Conservation (phyloP, 2,888 invertebrate genomes). For the Luffia ferchaultella region DNA sequence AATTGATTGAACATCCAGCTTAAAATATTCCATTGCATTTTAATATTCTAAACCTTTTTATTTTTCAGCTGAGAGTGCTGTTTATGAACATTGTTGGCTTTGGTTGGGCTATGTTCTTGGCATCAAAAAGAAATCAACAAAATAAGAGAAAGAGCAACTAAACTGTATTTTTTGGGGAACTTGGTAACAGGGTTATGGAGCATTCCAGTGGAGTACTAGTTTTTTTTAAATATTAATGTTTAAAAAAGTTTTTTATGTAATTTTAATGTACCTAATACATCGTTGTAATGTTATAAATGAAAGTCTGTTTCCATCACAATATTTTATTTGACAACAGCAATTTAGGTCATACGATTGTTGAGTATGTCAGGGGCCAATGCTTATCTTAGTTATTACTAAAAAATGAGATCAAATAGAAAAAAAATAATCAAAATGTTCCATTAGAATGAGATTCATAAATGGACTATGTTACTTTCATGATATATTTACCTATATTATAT, state of each 20-base stretch:
- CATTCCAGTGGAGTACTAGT: background rate
- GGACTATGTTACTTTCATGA: too few relatives aligned
- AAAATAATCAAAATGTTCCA: too few relatives aligned
- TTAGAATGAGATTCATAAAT: too few relatives aligned
- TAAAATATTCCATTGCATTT: too few relatives aligned
- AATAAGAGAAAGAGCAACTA: slow-evolving; percentile 30
- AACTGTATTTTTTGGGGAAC: slow-evolving; percentile 16
- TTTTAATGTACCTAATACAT: background rate
- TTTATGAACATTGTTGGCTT: slow-evolving; percentile 79
- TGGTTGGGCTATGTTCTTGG: slow-evolving; percentile 80
- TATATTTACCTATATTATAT: too few relatives aligned
- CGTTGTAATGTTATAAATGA: slow-evolving; percentile 7
- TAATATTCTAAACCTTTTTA: too few relatives aligned
- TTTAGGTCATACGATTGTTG: slow-evolving; percentile 21
- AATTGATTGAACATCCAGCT: too few relatives aligned
- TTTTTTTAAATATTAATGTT: background rate
- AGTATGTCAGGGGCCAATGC: too few relatives aligned
- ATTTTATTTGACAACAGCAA: slow-evolving; percentile 39
- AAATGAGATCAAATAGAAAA: too few relatives aligned
- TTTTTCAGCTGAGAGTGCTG: slow-evolving; percentile 76
- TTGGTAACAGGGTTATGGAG: slow-evolving; percentile 13
- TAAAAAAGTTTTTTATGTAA: background rate
- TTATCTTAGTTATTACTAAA: too few relatives aligned
- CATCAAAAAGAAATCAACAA: slow-evolving; percentile 70
- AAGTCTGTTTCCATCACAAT: slow-evolving; percentile 13